Base-by-base conservation (phyloP, 2,888 invertebrate species). In the Sarcophaga rosellei region DNA sequence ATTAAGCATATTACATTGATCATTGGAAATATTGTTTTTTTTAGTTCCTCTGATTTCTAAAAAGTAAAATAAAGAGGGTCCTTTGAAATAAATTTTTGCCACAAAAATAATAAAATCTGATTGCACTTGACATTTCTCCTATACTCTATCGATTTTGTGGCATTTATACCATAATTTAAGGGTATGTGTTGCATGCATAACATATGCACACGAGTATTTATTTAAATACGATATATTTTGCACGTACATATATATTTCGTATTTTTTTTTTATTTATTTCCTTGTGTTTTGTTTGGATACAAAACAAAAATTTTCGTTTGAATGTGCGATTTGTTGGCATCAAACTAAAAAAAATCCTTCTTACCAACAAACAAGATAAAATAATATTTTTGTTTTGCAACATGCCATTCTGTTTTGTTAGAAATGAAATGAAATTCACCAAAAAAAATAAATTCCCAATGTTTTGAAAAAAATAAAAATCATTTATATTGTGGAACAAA, bases 301-400 rank as follows among this genome's bases (percentile, higher is more conserved):
- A 47, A 4, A 47, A 15, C 4, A 15, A 47, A 15, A 47, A 15
- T 15, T 47, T 15, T 47, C 4, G 12, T 47, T 15, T 11, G 2
- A 47, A 12, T 21, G 61, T 69, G 23, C 6, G 69, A 23, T 70
- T 17, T 69, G 47, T 81, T 87, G 87, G 87, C 81, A 73, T 59
- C 53, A 47, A 25, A 79, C 81, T 81, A 87, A 81, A 76, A 80
- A 81, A 76, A 76, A 12, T 75, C 21, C 72, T 74, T 69, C 66
- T 21, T 25, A 8, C 8, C 35, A 35, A 35, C 35, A 35, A 35
- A 35, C 35, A 2, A 79, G 86, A 87, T 88, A 85, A 88, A 88
- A 86, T 81, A 86, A 83, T 80, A 86, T 86, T 86, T 81, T 86
- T 86, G 87, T 81, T 86, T 87, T 88, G 88, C 85, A 88, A 85